Base-by-base conservation (phyloP, 2,113 vertebrate genomes). In the Mustelus asterias region DNA sequence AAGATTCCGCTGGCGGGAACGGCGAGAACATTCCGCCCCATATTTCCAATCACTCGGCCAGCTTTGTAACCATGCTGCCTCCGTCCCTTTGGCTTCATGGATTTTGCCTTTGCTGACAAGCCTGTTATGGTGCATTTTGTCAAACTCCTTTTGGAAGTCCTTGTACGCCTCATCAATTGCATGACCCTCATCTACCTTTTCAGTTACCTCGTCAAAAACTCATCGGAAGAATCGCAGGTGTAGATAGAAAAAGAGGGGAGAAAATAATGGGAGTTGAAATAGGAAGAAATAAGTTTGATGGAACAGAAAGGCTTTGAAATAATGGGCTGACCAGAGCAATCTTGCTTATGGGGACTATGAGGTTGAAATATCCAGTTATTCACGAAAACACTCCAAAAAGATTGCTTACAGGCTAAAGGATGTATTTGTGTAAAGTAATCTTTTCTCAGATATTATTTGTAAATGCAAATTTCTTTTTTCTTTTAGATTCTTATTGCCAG, bases 401-500 rank as follows among this genome's bases (percentile, higher is more conserved):
- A 9, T 58, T 3, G 37, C 33, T 48, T 54, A 41, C n/a, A 44
- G 37, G 37, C 63, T 41, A 94, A 20, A 37, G 48, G 67, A 69
- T 67, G 11, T 22, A 48, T 94, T 6, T 72, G 93, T 54, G 26
- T 70, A 44, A 94, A 70, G 11, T 70, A 6, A 48, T 22, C 37
- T 86, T 83, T 78, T 88, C n/a, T 69, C 14, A n/a, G 10, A 96
- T 69, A 41, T 26, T 89, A 86, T 58, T 33, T 65, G 8, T 70
- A 29, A 67, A 41, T 11, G 7, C 29, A 44, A 14, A 14, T 90
- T 65, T 96, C 22, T 92, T 20, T 90, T 96, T 60, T 85, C 48
- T 37, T 7, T 41, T 97, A 99, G 98, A 97, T 99, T 96, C 96
- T 99, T 96, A 99, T 99, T 96, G 98, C 98, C 37, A 99, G 99